Evolutionary conservation across 2,113 vertebrate species (phyloP).

Genomic region (Ameiurus melas): DNA sequence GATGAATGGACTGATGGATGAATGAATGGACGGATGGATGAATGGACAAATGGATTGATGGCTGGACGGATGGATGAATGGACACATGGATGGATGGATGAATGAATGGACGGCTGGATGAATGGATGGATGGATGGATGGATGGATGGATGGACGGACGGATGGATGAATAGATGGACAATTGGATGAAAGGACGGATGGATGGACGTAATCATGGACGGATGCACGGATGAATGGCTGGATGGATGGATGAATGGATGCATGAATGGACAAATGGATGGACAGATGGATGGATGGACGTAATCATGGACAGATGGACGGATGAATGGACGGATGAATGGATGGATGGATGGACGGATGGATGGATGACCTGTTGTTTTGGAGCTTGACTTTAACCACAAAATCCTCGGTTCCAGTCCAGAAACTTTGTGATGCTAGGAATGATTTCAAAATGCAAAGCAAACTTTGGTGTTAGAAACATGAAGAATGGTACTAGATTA

Average conservation of each 20-base stretch:
- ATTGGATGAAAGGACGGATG: too few relatives aligned
- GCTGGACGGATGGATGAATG: neutral
- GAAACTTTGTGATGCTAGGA: neutral
- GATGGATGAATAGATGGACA: too few relatives aligned
- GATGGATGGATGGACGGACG: neutral
- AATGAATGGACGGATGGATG: neutral
- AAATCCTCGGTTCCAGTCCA: neutral
- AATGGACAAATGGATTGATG: too few relatives aligned
- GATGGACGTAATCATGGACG: too few relatives aligned
- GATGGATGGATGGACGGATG: neutral
- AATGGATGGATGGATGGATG: neutral
- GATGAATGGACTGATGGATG: neutral
- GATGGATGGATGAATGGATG: too few relatives aligned
- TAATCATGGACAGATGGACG: too few relatives aligned
- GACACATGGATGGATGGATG: neutral
- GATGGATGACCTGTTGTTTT: neutral
- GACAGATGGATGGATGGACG: too few relatives aligned
- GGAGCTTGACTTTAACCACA: neutral
- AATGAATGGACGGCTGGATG: neutral
- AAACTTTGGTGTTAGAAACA: neutral
- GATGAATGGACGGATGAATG: neutral
- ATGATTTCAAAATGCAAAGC: neutral
- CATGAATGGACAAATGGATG: too few relatives aligned
- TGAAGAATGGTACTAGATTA: neutral
- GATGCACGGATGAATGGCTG: neutral